Base-by-base conservation (phyloP, 2,888 invertebrate genomes). In the Polyommatus iphigenia region DNA sequence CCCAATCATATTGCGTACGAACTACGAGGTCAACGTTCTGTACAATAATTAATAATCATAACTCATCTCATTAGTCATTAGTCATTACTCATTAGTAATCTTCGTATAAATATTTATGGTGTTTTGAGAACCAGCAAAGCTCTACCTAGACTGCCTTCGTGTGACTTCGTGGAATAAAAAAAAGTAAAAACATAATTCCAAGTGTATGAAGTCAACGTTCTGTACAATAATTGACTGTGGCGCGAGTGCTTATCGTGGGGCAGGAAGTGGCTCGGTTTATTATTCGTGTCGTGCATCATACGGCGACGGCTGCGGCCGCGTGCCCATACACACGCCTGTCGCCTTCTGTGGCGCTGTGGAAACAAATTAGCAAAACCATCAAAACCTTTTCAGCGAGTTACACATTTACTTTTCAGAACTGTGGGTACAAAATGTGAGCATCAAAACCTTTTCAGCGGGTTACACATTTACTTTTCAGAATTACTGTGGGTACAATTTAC, bases 201-300 rank as follows among this genome's bases (percentile, higher is more conserved):
- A 62, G 24, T 62, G 0, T 59, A 62, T 13, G 24, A 20, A 62
- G 62, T 62, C 13, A 62, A 62, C 62, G 24, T 62, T 24, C 62
- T 62, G 62, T 13, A 62, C 20, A 62, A 62, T 62, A 54, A 62
- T 20, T 13, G 62, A 29, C 29, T 67, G 67, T 67, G 67, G 67
- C 29, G 15, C 67, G 67, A 67, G 85, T 87, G 85, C 90, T 92
- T 93, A 93, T 92, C 93, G 91, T 85, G 15, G 84, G 90, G 86
- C 93, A 93, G 93, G 93, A 94, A 94, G 91, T 93, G 89, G 90
- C 89, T 91, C 85, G 90, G 90, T 93, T 94, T 94, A 92, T 92
- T 94, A 94, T 94, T 93, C 93, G 90, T 91, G 92, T 91, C 93
- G 93, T 91, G 93, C 91, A 89, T 89, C 90, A 87, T 87, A 89